Base-by-base conservation (phyloP, 2,113 vertebrate genomes). In the Ctenomys sociabilis region DNA sequence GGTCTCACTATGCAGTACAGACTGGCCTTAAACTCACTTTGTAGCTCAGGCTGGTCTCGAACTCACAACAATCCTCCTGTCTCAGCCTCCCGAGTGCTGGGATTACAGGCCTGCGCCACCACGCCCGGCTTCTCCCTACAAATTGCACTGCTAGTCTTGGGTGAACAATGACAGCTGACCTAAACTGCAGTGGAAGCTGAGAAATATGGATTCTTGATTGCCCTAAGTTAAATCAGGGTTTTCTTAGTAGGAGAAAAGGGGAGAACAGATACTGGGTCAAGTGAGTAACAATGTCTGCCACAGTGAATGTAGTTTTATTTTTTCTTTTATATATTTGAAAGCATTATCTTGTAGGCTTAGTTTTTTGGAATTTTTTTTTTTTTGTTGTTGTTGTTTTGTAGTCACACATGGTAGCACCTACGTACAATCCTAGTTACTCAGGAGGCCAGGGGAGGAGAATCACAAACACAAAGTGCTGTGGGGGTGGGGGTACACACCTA, bases 311-410 rank as follows among this genome's bases (percentile, higher is more conserved):
- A 61, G 14, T 77, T 54, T 66, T 57, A 5, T 40, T 68, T 64
- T 88, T 81, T 54, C 5, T 88, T 89, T 93, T 86, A 84, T 21
- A 30, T 83, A 87, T 90, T 80, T 91, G 87, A 72, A 63, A 73
- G 24, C 26, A 49, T 93, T 96, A 61, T 66, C 28, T 37, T 95
- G 72, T 66, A 95, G 64, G 35, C 9, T 40, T 95, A 59, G 14
- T 24, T 75, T 85, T 30, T 21, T 73, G 88, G 19, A 82, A 88
- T 59, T 68, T 75, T 91, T 64, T 88, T 24, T 73, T 75, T n/a
- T n/a, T n/a, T n/a, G n/a, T n/a, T n/a, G n/a, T n/a, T n/a, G n/a
- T n/a, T 22, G 49, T 57, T 57, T 57, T 35, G 9, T 75, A 43
- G n/a, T 43, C 37, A 75, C 30, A 43, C 22, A 75, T 43, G 37